Evolutionary conservation across 2,113 vertebrate species (phyloP), one percentile per base, ranked within the genome.

Genomic region (Eptesicus fuscus): DNA sequence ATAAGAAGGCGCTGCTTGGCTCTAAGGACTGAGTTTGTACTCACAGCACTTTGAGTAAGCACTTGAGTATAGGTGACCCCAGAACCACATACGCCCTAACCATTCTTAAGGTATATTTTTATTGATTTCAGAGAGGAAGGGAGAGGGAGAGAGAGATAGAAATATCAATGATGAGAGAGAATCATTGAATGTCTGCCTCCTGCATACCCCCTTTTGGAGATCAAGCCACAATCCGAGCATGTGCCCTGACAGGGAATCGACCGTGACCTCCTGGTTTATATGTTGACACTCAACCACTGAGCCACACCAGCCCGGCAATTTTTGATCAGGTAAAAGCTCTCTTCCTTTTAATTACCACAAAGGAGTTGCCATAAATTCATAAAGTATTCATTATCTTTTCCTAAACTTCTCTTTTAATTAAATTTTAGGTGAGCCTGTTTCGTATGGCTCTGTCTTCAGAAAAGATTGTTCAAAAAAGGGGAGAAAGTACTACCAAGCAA

Each of bases 11-110:
- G 35, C 4, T 35, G 37, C 25, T 7, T 18, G 5, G 37, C 13
- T n/a, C 40, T 47, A 22, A 28, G 30, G 9, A 7, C 9, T 8
- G 17, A 51, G 22, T 80, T 35, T 30, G 35, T 65, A 30, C 40
- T 63, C 44, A 20, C 4, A 74, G 85, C 40, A 40, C 32, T 30
- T 44, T 1, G 22, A 85, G 32, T 35, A 47, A 79, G 37, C 12
- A 1, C 22, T 40, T 20, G 4, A 7, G 13, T 63, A 0, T 9
- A 22, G 1, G 30, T 14, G 11, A 8, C 70, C 16, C 61, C 40
- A 32, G 5, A 7, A 70, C n/a, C 83, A 63, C 12, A 9, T 10
- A 12, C 8, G 0, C 13, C 44, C 22, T 23, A 25, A 13, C 28
- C 35, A 30, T 22, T 44, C 44, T 25, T 59, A 11, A 59, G 10